A percentile compares a stretch with the other conserved stretches of the same genome.
phyloP scores from a whole-genome alignment of 2,797 vertebrate genomes.

The Muscicapa striata region DNA sequence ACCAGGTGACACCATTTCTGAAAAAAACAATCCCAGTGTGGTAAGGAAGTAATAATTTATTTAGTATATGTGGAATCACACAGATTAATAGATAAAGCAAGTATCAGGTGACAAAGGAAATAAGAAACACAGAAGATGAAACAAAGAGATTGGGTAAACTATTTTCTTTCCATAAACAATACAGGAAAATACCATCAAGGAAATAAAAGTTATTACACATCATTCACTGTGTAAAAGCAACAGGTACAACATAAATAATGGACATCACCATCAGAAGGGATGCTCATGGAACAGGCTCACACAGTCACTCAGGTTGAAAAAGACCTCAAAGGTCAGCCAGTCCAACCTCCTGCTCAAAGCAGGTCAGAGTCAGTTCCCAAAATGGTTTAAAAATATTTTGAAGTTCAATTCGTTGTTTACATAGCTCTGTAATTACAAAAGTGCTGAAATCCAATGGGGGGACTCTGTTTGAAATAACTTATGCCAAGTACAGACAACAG shows the following conservation, averaged over 20 bases:
- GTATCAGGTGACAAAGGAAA: background rate
- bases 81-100: background rate
- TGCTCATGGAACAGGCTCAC: background rate
- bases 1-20: background rate
- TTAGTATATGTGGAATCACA: background rate
- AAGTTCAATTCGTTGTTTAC: background rate
- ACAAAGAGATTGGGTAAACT: background rate
- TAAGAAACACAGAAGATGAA: background rate
- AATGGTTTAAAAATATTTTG: background rate
- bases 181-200: background rate
- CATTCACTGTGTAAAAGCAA: background rate
- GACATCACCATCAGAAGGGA: background rate
- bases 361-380: background rate
- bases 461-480: background rate
- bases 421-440: background rate
- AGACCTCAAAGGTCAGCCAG: background rate
- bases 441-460: background rate
- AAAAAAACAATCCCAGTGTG: background rate
- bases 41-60: constrained; percentile 23
- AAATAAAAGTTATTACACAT: background rate
- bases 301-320: background rate
- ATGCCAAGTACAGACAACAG: background rate
- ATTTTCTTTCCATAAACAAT: constrained; percentile 7
- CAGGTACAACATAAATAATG: background rate
- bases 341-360: background rate